Percentiles rank a stretch among this genome's conserved stretches.
phyloP scores from a whole-genome alignment of 2,113 vertebrate species.

The Chamaea fasciata region DNA sequence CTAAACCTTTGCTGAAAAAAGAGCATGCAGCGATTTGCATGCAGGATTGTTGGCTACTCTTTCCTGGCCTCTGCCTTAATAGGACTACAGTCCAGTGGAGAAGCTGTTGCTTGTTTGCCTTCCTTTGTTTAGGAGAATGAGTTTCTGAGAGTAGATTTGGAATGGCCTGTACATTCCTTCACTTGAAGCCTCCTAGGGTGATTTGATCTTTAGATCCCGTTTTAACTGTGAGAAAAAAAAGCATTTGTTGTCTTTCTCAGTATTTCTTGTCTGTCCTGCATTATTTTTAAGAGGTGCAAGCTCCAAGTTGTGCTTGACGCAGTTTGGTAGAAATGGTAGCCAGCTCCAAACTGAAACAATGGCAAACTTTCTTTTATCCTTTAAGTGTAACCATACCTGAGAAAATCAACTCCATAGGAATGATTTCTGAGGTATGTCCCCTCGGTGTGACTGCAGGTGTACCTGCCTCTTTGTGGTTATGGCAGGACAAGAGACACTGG shows the following conservation, averaged over 20 bases:
- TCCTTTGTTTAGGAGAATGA: background rate
- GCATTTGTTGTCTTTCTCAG: background rate
- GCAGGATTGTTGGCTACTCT: background rate
- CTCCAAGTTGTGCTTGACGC: background rate
- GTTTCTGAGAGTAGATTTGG: background rate
- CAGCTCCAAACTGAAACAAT: background rate
- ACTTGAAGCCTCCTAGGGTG: background rate
- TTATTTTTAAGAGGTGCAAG: background rate
- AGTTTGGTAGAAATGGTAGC: background rate
- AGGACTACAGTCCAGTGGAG: background rate
- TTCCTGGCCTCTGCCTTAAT: background rate
- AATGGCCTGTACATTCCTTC: background rate
- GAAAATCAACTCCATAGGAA: background rate
- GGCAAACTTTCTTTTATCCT: background rate
- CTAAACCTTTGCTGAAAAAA: background rate
- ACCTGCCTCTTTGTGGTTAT: background rate
- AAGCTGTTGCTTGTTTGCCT: background rate
- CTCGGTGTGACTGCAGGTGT: background rate
- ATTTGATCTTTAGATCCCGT: background rate
- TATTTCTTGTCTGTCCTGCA: background rate
- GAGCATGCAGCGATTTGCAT: rapidly evolving
- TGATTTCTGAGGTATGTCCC: background rate
- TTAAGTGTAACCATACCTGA: background rate
- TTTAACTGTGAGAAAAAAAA: background rate
- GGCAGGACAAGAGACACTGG: background rate